Evolutionary conservation across 2,797 vertebrate species (phyloP), one percentile per base, ranked within the genome.

Genomic region (Scolopax rusticola): DNA sequence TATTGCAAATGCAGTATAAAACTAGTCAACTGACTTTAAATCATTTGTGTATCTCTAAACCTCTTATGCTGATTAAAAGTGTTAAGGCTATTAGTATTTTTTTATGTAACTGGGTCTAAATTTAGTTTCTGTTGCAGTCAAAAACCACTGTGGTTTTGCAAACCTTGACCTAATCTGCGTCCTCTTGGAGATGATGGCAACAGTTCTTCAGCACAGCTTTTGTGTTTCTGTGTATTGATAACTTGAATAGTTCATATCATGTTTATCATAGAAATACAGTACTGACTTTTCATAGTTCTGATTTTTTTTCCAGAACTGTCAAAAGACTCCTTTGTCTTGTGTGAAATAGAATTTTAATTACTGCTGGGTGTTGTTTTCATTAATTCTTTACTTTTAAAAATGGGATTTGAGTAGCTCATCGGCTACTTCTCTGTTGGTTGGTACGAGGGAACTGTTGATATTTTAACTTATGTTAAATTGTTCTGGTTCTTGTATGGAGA

Each of bases 61-160:
- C 97, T 97, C 97, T 97, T 97, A 97, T 27, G 57, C 96, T 97
- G 97, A 97, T 97, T 97, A 90, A 97, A 97, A 96, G 94, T 97
- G 93, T 96, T 97, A 97, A 97, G 93, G 82, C 96, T 96, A 97
- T 97, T 97, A 94, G 93, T 97, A 88, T 96, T 95, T 96, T 96
- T 97, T 97, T 97, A 97, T 97, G 93, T 97, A 97, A 97, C 97
- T 71, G 28, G n/a, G 77, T 95, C 96, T 97, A 97, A 97, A 97
- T 97, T 96, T 97, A 97, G 96, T 93, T 87, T 95, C 78, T 95
- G 73, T 92, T 94, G 83, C 93, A 85, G 85, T 96, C 84, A 71
- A 89, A 96, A 95, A 97, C 6, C 88, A 77, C 75, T 68, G 73
- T 83, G 36, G 61, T 94, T 67, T 86, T 90, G 89, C 79, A 94